Base-by-base conservation (phyloP, 1,140 invertebrate genomes). In the Bombus waltoni region DNA sequence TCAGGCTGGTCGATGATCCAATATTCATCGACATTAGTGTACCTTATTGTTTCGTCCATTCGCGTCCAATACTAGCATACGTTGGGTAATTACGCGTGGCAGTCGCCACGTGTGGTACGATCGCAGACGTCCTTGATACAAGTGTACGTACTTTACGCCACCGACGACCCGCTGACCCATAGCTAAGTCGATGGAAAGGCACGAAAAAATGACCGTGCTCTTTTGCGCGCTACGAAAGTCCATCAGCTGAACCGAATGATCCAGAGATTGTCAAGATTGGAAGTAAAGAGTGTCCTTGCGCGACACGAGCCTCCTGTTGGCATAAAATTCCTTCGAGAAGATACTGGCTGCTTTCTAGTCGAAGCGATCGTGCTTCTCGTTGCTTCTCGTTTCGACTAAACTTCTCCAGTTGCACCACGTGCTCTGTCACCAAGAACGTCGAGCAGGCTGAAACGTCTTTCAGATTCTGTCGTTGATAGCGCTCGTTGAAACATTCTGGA, bases 261-360 rank as follows among this genome's bases (percentile, higher is more conserved):
- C 47, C 35, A 25, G 72, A 84, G 80, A 85, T 84, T 53, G 32
- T 78, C 57, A 40, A 28, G 80, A 86, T 62, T 40, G 38, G 28
- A 47, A 65, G 59, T 81, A 62, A 87, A 40, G 9, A 18, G 59
- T 72, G 86, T 87, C 88, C 88, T 89, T 87, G 81, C 62, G 35
- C 25, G 25, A 62, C 32, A 77, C 77, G n/a, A 78, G 44, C 40
- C 80, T 53, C 47, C 18, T 22, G 18, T 53, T 65, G 68, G 62
- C 68, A 85, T 75, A 35, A 79, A 88, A 85, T 81, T 73, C 59
- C 73, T 77, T 73, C 66, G 88, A 88, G 35, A 88, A 85, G 70
- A 13, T 88, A 85, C 85, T 82, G 86, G 44, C 82, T 68, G 53
- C 70, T 25, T 79, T 81, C n/a, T n/a, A 9, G 9, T 42, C 6